phyloP scores from a whole-genome alignment of 2,888 invertebrate species.

The Prosopocoilus inquinatus region DNA sequence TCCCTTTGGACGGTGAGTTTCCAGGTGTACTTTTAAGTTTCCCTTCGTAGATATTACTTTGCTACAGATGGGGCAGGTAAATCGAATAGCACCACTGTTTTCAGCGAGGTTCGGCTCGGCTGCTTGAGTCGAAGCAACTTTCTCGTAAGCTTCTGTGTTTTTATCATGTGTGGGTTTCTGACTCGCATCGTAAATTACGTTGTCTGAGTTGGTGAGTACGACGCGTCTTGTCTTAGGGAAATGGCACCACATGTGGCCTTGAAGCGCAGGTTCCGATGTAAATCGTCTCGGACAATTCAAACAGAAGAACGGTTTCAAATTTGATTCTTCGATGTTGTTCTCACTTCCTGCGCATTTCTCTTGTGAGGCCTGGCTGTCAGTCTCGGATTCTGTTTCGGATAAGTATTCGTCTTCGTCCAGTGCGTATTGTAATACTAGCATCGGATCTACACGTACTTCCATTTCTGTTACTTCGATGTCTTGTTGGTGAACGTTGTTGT shows the following conservation, averaged over 20 bases:
- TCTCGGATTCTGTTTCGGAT: conserved; percentile 26
- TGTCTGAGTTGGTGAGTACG: conserved; percentile 16
- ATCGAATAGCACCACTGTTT: conserved; percentile 33
- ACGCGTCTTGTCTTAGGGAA: conserved; percentile 44
- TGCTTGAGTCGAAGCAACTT: conserved; percentile 15
- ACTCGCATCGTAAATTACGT: conserved; percentile 7
- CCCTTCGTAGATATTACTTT: conserved; percentile 62
- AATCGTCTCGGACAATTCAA: conserved; percentile 57
- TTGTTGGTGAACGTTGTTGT: conserved; percentile 19
- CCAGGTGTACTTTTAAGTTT: conserved; percentile 63
- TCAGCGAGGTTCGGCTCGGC: conserved; percentile 39
- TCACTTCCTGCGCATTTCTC: conserved; percentile 17
- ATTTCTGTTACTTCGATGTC: conserved; percentile 55
- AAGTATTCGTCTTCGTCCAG: conserved; percentile 34
- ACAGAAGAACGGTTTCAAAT: conserved; percentile 56
- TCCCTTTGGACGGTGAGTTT: conserved; percentile 62
- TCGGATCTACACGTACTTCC: conserved; percentile 69
- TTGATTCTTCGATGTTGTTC: conserved; percentile 12
- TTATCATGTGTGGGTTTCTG: conserved; percentile 5
- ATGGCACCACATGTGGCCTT: conserved; percentile 64
- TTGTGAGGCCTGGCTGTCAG: conserved; percentile 18
- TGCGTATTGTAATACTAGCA: conserved; percentile 63
- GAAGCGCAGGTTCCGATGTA: conserved; percentile 58
- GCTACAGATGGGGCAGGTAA: conserved; percentile 60
- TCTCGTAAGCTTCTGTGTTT: conserved; percentile 1